A percentile compares a stretch with the other conserved stretches of the same genome.
These are phyloP conservation scores for Lepilemur ruficaudatus DNA, from an alignment of 2,797 vertebrate genomes.

Conservation along the genomic window DNA sequence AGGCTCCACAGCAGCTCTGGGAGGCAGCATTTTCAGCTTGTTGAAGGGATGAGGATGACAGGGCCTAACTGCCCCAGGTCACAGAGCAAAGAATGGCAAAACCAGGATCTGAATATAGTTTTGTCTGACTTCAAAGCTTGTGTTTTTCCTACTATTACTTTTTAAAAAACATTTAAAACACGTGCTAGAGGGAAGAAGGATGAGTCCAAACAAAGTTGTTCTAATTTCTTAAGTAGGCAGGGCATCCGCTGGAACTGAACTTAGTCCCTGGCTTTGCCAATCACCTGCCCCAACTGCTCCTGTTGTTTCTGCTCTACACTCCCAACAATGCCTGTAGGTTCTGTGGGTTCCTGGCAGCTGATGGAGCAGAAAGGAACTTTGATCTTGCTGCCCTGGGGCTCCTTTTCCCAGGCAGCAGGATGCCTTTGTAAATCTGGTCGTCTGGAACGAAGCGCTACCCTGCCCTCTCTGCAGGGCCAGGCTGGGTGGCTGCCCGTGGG, in stretches of 20 bases:
- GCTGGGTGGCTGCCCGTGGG: not conserved
- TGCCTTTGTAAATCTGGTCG: constrained; percentile 30
- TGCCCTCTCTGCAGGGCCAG: not conserved
- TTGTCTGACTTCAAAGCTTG: not conserved
- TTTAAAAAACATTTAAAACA: not conserved
- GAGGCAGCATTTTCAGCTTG: fast-evolving
- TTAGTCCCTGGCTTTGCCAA: not conserved
- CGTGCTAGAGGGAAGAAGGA: not conserved
- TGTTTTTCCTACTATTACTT: not conserved
- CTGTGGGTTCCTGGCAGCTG: constrained; percentile 41
- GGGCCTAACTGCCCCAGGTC: not conserved
- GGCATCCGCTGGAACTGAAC: fast-evolving
- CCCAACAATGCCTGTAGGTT: not conserved
- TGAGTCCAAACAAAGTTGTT: not conserved
- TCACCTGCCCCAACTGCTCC: not conserved
- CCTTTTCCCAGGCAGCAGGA: constrained; percentile 18
- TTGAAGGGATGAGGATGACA: not conserved
- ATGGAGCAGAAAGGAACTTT: constrained; percentile 59
- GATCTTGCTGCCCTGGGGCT: constrained; percentile 21
- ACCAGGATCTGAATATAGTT: not conserved
- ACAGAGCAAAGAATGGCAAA: not conserved
- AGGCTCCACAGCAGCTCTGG: not conserved
- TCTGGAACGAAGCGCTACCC: not conserved
- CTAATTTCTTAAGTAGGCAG: not conserved
- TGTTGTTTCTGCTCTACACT: not conserved